Base-by-base conservation (phyloP, 2,113 vertebrate species). In the Nothobranchius kuhntae region DNA sequence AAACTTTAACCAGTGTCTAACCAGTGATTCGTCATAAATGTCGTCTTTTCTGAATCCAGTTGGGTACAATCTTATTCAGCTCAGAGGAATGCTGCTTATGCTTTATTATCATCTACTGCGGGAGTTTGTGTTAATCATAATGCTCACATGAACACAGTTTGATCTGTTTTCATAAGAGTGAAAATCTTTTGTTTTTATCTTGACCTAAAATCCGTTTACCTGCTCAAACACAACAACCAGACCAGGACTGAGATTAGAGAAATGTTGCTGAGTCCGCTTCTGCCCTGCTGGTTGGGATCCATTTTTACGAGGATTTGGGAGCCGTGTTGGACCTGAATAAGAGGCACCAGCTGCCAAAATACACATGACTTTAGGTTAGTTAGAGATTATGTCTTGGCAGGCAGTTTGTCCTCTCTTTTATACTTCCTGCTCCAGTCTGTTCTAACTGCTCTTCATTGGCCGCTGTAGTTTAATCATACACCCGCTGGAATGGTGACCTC, bases 271-370 rank as follows among this genome's bases (percentile, higher is more conserved):
- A 48, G 17, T 62, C 10, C 17, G 13, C 65, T 52, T 15, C 56
- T 61, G 52, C 64, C 58, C 26, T 30, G 15, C 55, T 13, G 52
- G 56, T 46, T 60, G 60, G 42, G 50, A 62, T n/a, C 45, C 6
- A 14, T 61, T 83, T 66, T 48, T 53, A 24, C 60, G 56, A 21
- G 69, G 53, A 73, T 84, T 78, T 81, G 45, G 35, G 65, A 71
- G 55, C 73, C 9, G 36, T 9, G 38, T 9, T 40, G 38, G 38
- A 40, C 3, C 38, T 40, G 38, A 40, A 40, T 40, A 30, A 7
- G 38, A 40, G 38, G 38, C 38, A 40, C 38, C 17, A 46, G 21
- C 65, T 84, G 77, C 70, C 72, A 78, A 77, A 78, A 77, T 9
- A 73, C 50, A 80, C 68, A 65, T 55, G 14, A 58, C 58, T 65